Evolutionary conservation across 2,113 vertebrate genomes (phyloP), one percentile per base, ranked within the genome.

Genomic region (Leptobrachium ailaonicum): DNA sequence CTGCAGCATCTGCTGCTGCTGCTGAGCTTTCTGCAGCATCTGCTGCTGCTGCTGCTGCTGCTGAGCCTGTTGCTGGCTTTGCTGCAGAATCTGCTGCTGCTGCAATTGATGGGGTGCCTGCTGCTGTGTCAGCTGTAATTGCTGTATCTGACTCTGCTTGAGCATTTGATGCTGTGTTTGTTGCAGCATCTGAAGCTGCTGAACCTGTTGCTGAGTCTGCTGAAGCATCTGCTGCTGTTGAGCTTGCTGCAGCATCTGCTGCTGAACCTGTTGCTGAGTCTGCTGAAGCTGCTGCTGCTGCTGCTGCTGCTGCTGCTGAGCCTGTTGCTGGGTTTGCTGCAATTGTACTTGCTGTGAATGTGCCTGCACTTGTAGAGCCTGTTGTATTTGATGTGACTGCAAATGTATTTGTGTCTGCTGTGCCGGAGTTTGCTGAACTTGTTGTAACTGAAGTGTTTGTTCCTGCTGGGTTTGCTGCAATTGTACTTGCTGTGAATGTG

Each of bases 141-240:
- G 60, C 7, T 80, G 66, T 32, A 42, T 12, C 45, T 66, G 63
- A 4, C 44, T 47, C 41, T 3, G 20, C 42, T 77, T 66, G 4
- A 6, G 76, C 13, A 50, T 50, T 50, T 50, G 47, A 50, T 50
- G 47, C 8, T 50, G 47, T 50, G 70, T 73, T 32, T 73, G 77
- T 20, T 70, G 76, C 68, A 60, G 75, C 63, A 69, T 44, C 8
- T 69, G 77, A 50, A 71, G 41, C 14, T 60, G 5, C 41, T 73
- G 77, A 50, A 50, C 64, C 53, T 72, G 76, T 20, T 63, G 45
- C 7, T 56, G 75, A 9, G 47, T 73, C 10, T 44, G 70, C 42
- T 80, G 79, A 7, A 75, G 4, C n/a, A 75, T 63, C 5, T 81
- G 79, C 64, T 75, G 14, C 8, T 71, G 68, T n/a, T 71, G 68